phyloP scores from a whole-genome alignment of 2,797 vertebrate genomes.

The Lutjanus argentimaculatus region DNA sequence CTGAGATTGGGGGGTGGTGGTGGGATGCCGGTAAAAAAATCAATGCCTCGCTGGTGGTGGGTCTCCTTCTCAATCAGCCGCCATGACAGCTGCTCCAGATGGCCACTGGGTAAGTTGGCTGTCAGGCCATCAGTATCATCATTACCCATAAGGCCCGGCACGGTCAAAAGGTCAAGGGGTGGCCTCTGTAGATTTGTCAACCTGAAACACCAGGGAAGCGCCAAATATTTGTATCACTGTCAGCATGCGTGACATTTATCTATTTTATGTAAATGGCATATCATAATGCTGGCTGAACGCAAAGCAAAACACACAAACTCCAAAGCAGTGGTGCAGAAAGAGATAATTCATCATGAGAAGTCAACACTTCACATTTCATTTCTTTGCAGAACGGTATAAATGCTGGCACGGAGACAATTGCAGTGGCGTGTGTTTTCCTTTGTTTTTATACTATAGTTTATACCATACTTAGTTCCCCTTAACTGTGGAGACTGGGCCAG shows the following conservation, averaged over 20 bases:
- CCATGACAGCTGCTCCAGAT: conserved; percentile 86
- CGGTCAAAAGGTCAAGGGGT: conserved; percentile 82
- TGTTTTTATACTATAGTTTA: conserved; percentile 4
- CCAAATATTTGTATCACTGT: conserved; percentile 71
- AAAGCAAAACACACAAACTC: conserved; percentile 44
- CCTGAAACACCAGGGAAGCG: conserved; percentile 64
- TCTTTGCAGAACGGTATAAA: conserved; percentile 25
- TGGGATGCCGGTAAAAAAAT: conserved; percentile 62
- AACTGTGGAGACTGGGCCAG: conserved; percentile 9
- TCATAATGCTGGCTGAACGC: conserved; percentile 36
- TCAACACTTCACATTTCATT: conserved; percentile 60
- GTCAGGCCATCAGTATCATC: conserved; percentile 86
- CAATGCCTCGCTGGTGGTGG: conserved; percentile 75
- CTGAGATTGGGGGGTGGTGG: conserved; percentile 30
- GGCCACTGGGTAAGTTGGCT: conserved; percentile 81
- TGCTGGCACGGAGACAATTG: conserved; percentile 26
- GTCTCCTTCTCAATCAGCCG: conserved; percentile 85
- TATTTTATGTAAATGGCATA: conserved; percentile 57
- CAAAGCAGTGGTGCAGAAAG: conserved; percentile 41
- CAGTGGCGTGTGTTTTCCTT: conserved; percentile 8
- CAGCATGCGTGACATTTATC: conserved; percentile 63
- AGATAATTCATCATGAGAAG: conserved; percentile 57
- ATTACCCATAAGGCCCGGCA: conserved; percentile 80
- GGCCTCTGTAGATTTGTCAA: conserved; percentile 75
- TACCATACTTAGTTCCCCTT: neutral